Base-by-base conservation (phyloP, 2,797 vertebrate genomes). In the Erethizon dorsatum region DNA sequence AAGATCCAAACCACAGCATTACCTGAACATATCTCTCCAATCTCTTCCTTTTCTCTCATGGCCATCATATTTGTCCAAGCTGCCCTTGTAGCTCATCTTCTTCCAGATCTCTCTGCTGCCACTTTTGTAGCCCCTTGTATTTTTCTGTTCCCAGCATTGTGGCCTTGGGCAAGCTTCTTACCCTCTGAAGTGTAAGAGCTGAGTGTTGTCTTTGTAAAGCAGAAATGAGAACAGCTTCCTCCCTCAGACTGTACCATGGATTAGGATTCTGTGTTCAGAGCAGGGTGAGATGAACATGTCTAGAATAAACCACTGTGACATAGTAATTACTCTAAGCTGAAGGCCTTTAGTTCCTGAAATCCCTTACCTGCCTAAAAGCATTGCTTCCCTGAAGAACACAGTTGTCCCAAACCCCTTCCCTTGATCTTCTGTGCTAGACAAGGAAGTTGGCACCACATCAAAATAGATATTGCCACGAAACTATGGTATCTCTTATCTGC, bases 141-240 rank as follows among this genome's bases (percentile, higher is more conserved):
- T 78, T n/a, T 11, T 17, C 56, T 67, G 73, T n/a, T 77, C 87
- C n/a, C 31, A 52, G 54, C 78, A 83, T 33, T 87, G 73, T 84
- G 41, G 37, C 45, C n/a, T 88, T n/a, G 61, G 79, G 67, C 41
- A 71, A 78, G 17, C 83, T 90, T 90, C 88, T 94, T 89, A 45
- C 83, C 89, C 22, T 71, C 89, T 88, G 15, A 57, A 47, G 33
- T 37, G 17, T 37, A 37, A 69, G 28, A 18, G 50, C 54, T n/a
- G n/a, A 78, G 69, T 2, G 9, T n/a, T 67, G 71, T 85, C 14
- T 87, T 33, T 50, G 22, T 22, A 82, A 75, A 83, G 84, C 10
- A 47, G 37, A 87, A 88, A 56, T 6, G 50, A 83, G 31, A 67
- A 26, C 4, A 85, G 50, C 28, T 6, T 37, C 9, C 28, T 45